Evolutionary conservation across 1,140 invertebrate species (phyloP), one percentile per base, ranked within the genome.

Genomic region (Augochlora pura): DNA sequence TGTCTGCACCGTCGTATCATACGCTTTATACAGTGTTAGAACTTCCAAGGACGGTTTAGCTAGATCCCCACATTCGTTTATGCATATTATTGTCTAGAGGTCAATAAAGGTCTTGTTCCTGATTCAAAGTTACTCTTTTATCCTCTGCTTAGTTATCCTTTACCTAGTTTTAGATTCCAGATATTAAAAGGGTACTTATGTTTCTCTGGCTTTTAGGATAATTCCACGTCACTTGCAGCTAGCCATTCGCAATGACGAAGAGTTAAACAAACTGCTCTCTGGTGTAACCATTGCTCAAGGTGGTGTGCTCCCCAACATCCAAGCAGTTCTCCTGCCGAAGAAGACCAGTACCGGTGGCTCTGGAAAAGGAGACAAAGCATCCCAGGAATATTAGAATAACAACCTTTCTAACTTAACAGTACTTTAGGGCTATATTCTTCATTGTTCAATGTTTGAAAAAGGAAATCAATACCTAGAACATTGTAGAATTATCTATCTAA

Each of bases 181-280:
- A 25, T 23, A 23, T 21, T 32, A 25, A 38, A 39, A 46, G 42
- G 10, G 2, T 32, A 59, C 6, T 21, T 60, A 16, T 52, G 0
- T 21, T 18, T 32, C 49, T 52, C 16, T 52, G 49, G 14, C 14
- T 85, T 83, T 32, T 70, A 89, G 96, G 84, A 96, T 97, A 82
- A 96, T 95, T 65, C 96, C 96, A 12, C 94, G 97, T 82, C 96
- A 97, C 88, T 93, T 97, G 16, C 94, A 96, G 82, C 85, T 97
- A 68, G 96, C 96, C 32, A 95, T 97, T 69, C 93, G 96, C 2
- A 97, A 97, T 92, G 96, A 97, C 92, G 96, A 97, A 88, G 96
- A 97, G 87, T 90, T 97, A 86, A 96, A 96, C 90, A 96, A 96
- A 92, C 92, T 97, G 62, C 90, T 97, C n/a, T 93, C 94, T 21